These are phyloP conservation scores for Ptiloglossa arizonensis DNA, from an alignment of 1,140 invertebrate species.

Conservation along the genomic window DNA sequence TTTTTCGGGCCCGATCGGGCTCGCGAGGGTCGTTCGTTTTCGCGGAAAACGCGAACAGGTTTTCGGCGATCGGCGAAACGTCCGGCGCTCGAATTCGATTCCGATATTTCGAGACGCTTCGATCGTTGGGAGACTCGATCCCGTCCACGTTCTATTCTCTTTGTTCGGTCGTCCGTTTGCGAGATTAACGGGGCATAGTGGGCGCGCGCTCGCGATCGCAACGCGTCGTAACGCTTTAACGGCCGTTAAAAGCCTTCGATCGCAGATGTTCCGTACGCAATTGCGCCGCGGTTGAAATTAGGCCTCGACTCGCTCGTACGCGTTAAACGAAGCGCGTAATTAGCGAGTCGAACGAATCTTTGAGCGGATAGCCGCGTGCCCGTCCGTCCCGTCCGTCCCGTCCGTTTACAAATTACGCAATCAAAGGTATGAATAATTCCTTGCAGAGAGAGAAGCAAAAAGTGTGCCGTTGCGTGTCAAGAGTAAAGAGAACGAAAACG, in stretches of 20 bases:
- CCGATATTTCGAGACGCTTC: no score
- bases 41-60: no score
- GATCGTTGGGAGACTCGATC: no score
- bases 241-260: not conserved
- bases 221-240: not conserved
- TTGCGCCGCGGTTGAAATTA: not conserved
- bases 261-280: not conserved
- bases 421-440: conserved; percentile 11
- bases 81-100: no score
- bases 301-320: not conserved
- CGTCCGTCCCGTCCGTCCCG: not conserved
- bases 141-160: no score
- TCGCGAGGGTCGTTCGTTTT: no score
- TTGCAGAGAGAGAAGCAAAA: conserved; percentile 66
- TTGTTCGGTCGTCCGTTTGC: no score
- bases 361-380: not conserved
- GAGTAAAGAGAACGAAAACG: conserved; percentile 69
- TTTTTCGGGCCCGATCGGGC: no score
- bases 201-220: not conserved
- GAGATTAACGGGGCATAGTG: no score
- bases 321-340: conserved; percentile 1
- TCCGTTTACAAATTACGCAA: conserved; percentile 26
- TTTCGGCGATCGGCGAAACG: no score
- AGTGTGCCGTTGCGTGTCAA: conserved; percentile 54
- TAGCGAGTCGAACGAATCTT: not conserved